Evolutionary conservation across 2,113 vertebrate species (phyloP).

Genomic region (Etia nguti): DNA sequence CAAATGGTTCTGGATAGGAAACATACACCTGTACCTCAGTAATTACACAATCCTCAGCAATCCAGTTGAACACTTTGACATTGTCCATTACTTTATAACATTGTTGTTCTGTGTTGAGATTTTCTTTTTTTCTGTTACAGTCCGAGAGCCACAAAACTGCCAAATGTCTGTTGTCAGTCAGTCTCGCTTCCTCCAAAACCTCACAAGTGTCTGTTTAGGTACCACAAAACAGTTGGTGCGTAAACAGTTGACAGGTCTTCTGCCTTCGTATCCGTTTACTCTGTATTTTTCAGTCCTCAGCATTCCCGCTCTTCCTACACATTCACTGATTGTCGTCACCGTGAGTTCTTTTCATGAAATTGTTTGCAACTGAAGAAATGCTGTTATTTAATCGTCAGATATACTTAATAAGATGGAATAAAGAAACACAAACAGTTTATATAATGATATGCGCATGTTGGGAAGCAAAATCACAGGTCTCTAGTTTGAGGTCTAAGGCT

Average conservation of each 20-base stretch:
- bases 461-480: background rate
- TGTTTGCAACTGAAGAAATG: background rate
- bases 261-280: background rate
- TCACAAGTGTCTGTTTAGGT: background rate
- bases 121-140: background rate
- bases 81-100: background rate
- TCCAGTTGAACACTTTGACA: constrained; percentile 1
- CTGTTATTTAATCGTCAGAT: background rate
- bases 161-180: constrained; percentile 16
- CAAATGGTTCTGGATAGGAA: constrained; percentile 18
- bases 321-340: background rate
- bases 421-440: background rate
- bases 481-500: background rate
- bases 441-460: background rate
- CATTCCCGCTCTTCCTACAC: background rate
- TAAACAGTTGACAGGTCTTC: background rate
- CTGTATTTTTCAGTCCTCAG: background rate
- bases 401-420: background rate
- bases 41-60: constrained; percentile 44
- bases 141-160: constrained; percentile 5
- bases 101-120: background rate
- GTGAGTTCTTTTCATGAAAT: background rate
- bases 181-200: background rate
- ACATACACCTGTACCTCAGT: constrained; percentile 54
- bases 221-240: background rate